Evolutionary conservation across 1,140 invertebrate genomes (phyloP).

Genomic region (Ips typographus): DNA sequence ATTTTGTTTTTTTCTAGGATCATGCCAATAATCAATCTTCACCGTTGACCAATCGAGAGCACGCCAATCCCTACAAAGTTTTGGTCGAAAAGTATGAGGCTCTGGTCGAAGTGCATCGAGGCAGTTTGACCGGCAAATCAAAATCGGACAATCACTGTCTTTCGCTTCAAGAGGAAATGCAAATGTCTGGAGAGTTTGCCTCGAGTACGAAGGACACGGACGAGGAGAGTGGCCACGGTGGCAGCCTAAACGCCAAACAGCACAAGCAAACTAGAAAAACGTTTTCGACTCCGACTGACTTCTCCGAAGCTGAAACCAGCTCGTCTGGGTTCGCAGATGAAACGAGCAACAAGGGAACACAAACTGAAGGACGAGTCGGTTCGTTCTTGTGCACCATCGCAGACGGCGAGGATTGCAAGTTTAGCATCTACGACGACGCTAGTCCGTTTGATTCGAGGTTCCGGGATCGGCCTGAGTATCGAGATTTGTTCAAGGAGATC

Average conservation of each 20-base stretch:
- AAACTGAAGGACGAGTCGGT: slow-evolving; percentile 74
- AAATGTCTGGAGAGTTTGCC: slow-evolving; percentile 62
- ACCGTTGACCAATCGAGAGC: slow-evolving; percentile 31
- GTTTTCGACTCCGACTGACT: slow-evolving; percentile 75
- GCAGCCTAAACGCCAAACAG: slow-evolving; percentile 46
- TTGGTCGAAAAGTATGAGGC: slow-evolving; percentile 89
- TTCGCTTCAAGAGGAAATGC: slow-evolving; percentile 71
- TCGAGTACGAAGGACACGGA: slow-evolving; percentile 54
- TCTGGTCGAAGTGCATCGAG: slow-evolving; percentile 73
- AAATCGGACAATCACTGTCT: slow-evolving; percentile 53
- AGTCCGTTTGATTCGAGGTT: slow-evolving; percentile 78
- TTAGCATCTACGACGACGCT: slow-evolving; percentile 81
- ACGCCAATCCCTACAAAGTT: slow-evolving; percentile 68
- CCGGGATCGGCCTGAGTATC: slow-evolving; percentile 80
- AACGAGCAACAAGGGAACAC: slow-evolving; percentile 78
- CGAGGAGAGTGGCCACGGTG: slow-evolving; percentile 51
- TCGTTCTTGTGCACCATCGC: slow-evolving; percentile 79
- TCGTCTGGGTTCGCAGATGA: slow-evolving; percentile 83
- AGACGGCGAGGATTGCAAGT: slow-evolving; percentile 78
- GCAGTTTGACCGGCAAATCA: slow-evolving; percentile 52
- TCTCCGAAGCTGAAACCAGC: slow-evolving; percentile 80
- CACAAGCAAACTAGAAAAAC: slow-evolving; percentile 55
- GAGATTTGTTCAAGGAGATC: slow-evolving; percentile 88
- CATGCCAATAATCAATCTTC: slow-evolving; percentile 39
- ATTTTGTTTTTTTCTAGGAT: slow-evolving; percentile 36